phyloP scores from a whole-genome alignment of 2,797 vertebrate species.

The Crocodylus rhombifer region DNA sequence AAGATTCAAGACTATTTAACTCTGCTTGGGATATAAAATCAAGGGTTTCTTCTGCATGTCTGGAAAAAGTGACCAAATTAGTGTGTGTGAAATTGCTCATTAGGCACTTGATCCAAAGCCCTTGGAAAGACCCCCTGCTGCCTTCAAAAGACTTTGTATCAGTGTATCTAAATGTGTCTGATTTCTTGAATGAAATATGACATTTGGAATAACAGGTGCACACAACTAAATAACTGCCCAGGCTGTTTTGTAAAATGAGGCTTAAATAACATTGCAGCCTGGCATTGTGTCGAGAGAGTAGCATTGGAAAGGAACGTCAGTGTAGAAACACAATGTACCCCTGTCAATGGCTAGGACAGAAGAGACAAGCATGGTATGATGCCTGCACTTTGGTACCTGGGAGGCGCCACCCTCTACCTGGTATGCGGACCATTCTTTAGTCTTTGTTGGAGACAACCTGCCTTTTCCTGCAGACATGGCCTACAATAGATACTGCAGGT shows the following conservation, averaged over 20 bases:
- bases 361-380: neutral
- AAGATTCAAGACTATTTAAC: neutral
- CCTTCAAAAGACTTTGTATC: neutral
- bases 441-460: no score
- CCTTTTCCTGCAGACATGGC: no score
- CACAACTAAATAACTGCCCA: slow-evolving; percentile 53
- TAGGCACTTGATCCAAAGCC: neutral
- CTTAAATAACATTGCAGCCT: neutral
- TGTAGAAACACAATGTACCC: neutral
- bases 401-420: no score
- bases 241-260: neutral
- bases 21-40: neutral
- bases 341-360: neutral
- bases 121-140: neutral
- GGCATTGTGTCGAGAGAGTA: neutral
- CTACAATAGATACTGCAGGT: no score
- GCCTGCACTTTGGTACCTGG: no score
- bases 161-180: neutral
- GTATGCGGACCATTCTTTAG: no score
- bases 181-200: slow-evolving; percentile 40
- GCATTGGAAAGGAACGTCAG: neutral
- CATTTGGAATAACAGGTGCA: slow-evolving; percentile 46
- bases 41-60: neutral
- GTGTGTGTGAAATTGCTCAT: neutral
- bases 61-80: neutral